These are phyloP conservation scores for Antennarius striatus DNA, from an alignment of 2,113 vertebrate species.

Conservation along the genomic window DNA sequence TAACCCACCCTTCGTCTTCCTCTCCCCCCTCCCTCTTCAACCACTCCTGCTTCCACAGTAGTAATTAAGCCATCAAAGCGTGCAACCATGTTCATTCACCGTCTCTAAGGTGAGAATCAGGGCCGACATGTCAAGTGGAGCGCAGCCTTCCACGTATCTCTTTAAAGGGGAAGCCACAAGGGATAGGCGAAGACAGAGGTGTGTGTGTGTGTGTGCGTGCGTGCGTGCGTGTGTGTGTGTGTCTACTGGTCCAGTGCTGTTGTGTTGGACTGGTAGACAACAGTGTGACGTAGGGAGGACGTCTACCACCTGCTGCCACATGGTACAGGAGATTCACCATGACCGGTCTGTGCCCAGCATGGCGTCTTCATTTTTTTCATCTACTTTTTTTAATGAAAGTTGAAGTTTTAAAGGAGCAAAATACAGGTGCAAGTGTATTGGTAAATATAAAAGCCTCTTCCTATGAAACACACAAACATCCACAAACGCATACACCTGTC, in stretches of 20 bases:
- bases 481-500: constrained; percentile 9
- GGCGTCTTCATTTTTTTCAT: not conserved
- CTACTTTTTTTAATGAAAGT: constrained; percentile 8
- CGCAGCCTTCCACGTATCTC: constrained; percentile 71
- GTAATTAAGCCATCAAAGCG: constrained; percentile 83
- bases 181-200: constrained; percentile 39
- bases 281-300: constrained; percentile 57
- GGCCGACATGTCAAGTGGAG: constrained; percentile 75
- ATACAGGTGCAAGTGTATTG: constrained; percentile 22
- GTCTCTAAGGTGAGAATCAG: constrained; percentile 77
- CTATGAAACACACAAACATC: constrained; percentile 6
- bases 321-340: constrained; percentile 35
- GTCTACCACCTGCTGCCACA: constrained; percentile 50
- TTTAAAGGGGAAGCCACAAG: constrained; percentile 72
- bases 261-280: constrained; percentile 55
- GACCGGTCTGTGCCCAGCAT: constrained; percentile 32
- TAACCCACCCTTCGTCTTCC: constrained; percentile 40
- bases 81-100: constrained; percentile 72
- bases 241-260: constrained; percentile 47
- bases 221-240: constrained; percentile 19
- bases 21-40: constrained; percentile 11
- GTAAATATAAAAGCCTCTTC: constrained; percentile 9
- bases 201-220: constrained; percentile 19
- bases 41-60: constrained; percentile 76
- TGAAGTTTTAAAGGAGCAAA: constrained; percentile 7